Conservation (phyloP, 2,113 vertebrate genomes). For the Leucopternis melanops region DNA sequence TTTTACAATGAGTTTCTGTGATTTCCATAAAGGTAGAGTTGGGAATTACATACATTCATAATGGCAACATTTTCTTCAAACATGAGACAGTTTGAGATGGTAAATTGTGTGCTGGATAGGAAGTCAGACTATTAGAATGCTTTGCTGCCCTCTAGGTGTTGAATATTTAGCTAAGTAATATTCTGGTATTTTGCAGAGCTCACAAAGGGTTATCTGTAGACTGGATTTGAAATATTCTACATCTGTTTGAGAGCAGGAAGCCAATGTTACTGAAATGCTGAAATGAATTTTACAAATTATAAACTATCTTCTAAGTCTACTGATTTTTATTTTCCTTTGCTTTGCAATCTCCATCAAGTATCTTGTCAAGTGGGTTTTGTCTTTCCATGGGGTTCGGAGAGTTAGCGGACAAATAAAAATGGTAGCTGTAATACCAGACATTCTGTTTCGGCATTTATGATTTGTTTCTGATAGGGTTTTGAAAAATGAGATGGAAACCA, state of each 20-base stretch:
- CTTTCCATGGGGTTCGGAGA: neutral
- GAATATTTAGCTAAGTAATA: neutral
- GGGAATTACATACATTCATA: neutral
- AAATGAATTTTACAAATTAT: neutral
- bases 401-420: neutral
- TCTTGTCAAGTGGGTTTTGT: neutral
- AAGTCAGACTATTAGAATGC: neutral
- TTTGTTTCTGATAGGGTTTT: neutral
- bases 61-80: neutral
- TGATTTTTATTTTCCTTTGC: neutral
- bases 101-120: neutral
- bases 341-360: neutral
- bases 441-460: neutral
- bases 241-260: neutral
- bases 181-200: neutral
- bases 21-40: neutral
- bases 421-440: neutral
- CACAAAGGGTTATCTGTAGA: neutral
- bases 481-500: neutral
- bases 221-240: neutral
- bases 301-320: neutral
- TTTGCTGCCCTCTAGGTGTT: neutral
- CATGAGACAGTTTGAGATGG: rapidly evolving
- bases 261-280: neutral
- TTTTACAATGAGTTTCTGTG: neutral